Base-by-base conservation (phyloP, 2,113 vertebrate species). In the Tragelaphus buxtoni region DNA sequence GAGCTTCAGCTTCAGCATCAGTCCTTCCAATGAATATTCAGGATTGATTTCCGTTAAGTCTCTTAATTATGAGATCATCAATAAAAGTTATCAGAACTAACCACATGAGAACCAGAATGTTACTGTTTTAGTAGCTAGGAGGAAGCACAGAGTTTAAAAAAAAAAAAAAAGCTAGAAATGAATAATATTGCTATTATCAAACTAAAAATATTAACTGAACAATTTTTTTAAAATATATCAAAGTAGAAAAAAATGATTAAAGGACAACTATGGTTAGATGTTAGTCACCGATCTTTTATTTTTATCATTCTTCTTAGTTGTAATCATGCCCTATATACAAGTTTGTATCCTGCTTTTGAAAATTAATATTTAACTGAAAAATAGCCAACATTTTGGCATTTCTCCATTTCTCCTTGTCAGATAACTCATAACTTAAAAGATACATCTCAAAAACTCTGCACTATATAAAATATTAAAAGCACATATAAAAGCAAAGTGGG, bases 311-410 rank as follows among this genome's bases (percentile, higher is more conserved):
- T 65, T 90, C 63, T 79, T 72, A 72, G 18, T 42, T 63, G 16
- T 42, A 13, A 42, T 60, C 42, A 90, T 76, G 85, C 9, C 55
- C 49, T 56, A 47, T 55, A 80, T 20, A 56, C 6, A 63, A n/a
- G 8, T 74, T 63, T 86, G 20, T 51, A 93, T 76, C 16, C 63
- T 95, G 32, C 32, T 93, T 95, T 55, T 81, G 47, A 86, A 89
- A 96, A 92, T 61, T 84, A 47, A 72, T 79, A 92, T 65, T 86
- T 92, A 85, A 47, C 93, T 86, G 22, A 61, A 88, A 96, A 95
- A 55, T 60, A 92, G 30, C 61, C 60, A 60, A 55, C 30, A 74
- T 90, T 86, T 79, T 80, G 30, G 35, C 53, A 47, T 28, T 72
- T 96, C 45, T 85, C 49, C 47, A 88, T 65, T 26, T 76, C 65